phyloP scores from a whole-genome alignment of 2,797 vertebrate genomes.

The Oreochromis mossambicus region DNA sequence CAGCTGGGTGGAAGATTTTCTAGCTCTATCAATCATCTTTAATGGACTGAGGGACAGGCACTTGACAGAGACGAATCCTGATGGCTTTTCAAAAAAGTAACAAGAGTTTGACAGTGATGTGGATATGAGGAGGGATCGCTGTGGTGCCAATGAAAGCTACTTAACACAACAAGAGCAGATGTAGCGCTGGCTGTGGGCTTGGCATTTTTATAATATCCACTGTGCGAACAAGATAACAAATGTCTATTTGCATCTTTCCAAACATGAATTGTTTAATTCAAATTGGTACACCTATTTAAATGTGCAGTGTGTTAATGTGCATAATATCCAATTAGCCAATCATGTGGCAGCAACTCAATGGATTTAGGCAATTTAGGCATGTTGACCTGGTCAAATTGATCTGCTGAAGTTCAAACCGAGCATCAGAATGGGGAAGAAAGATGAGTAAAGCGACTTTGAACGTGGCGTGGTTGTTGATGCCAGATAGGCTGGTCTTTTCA shows the following conservation, averaged over 20 bases:
- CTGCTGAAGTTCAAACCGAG: background rate
- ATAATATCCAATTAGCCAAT: background rate
- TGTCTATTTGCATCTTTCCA: conserved; percentile 40
- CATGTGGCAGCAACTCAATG: background rate
- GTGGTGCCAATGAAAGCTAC: conserved; percentile 56
- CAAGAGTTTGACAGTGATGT: conserved; percentile 73
- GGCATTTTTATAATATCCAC: conserved; percentile 33
- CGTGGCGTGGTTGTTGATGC: background rate
- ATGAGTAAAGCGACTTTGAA: background rate
- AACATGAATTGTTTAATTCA: conserved; percentile 24
- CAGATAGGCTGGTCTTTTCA: too few relatives aligned
- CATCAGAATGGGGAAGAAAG: background rate
- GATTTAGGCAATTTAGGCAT: background rate
- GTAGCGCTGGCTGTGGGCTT: conserved; percentile 19
- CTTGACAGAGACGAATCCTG: conserved; percentile 77
- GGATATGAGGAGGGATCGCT: conserved; percentile 54
- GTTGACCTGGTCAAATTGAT: background rate
- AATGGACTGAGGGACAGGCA: conserved; percentile 78
- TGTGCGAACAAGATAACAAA: conserved; percentile 46
- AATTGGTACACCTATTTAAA: background rate
- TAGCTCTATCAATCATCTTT: conserved; percentile 79
- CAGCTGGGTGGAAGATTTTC: conserved; percentile 76
- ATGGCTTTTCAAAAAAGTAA: conserved; percentile 74
- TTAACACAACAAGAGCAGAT: conserved; percentile 52
- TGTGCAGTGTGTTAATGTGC: background rate